phyloP scores from a whole-genome alignment of 2,113 vertebrate genomes.

The Calonectris borealis region DNA sequence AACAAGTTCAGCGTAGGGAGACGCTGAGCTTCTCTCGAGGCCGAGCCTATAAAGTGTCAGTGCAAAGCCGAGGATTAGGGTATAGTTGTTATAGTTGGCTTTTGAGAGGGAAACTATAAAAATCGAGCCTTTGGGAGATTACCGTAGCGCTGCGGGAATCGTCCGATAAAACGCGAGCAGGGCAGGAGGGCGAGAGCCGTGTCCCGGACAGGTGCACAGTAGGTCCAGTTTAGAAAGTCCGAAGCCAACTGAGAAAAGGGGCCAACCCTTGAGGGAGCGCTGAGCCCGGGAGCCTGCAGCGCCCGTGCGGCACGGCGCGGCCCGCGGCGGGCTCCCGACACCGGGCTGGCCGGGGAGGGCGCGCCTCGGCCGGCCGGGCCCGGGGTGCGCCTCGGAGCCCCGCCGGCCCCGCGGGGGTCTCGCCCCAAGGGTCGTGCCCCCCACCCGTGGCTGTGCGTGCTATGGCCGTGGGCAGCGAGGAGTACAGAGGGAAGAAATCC shows the following conservation, averaged over 20 bases:
- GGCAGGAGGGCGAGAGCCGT: not conserved
- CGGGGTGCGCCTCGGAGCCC: not conserved
- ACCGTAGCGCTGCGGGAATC: not conserved
- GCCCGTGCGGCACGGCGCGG: not conserved
- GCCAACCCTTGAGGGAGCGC: fast-evolving
- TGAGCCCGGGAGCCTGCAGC: not conserved
- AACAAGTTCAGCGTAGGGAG: not conserved
- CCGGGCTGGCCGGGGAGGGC: not conserved
- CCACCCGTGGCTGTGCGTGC: not conserved
- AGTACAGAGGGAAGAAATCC: too few species aligned
- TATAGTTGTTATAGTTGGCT: conserved; percentile 28
- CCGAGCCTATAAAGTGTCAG: not conserved
- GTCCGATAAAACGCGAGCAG: not conserved
- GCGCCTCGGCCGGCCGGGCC: not conserved
- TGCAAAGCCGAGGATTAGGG: conserved; percentile 19
- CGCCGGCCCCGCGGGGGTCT: not conserved
- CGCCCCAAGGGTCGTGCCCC: not conserved
- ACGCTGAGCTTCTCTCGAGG: not conserved
- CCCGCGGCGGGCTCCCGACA: not conserved
- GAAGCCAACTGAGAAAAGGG: not conserved
- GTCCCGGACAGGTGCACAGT: conserved; percentile 30
- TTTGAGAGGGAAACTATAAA: conserved; percentile 4
- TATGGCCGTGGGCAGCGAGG: not conserved
- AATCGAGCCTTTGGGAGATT: not conserved
- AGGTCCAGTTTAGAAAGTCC: not conserved